These are phyloP conservation scores for Heliconius congener DNA, from an alignment of 1,140 invertebrate genomes.

Conservation along the genomic window DNA sequence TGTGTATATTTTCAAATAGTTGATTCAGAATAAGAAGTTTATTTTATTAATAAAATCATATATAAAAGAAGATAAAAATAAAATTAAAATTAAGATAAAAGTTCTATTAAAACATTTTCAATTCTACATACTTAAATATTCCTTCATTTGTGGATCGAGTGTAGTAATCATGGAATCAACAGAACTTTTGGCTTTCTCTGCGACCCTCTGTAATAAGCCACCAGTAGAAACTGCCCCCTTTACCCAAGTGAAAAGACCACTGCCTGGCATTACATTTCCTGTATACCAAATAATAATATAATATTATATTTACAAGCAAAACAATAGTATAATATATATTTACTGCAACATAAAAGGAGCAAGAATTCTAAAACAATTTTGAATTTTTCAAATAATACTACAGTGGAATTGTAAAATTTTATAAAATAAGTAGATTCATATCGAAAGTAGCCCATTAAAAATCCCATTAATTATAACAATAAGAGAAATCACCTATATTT, in stretches of 20 bases:
- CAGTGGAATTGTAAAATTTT: background rate
- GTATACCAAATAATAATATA: slow-evolving; percentile 28
- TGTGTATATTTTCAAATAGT: no score
- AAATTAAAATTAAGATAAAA: background rate
- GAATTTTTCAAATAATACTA: no score
- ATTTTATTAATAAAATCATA: no score
- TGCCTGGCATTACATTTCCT: slow-evolving; percentile 79
- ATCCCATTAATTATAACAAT: no score
- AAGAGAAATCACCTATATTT: no score
- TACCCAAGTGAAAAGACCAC: slow-evolving; percentile 82
- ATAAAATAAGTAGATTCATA: background rate
- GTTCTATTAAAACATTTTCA: background rate
- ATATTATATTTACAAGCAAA: no score
- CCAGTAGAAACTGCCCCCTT: slow-evolving; percentile 81
- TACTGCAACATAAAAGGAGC: no score
- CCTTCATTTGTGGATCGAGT: slow-evolving; percentile 94
- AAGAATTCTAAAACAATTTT: no score
- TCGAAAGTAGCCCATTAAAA: no score
- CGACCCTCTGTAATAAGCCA: slow-evolving; percentile 76
- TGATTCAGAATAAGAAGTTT: no score
- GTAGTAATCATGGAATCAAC: slow-evolving; percentile 94
- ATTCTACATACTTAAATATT: slow-evolving; percentile 87
- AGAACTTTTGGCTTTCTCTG: slow-evolving; percentile 91
- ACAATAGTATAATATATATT: no score
- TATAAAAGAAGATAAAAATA: no score